Evolutionary conservation across 2,113 vertebrate species (phyloP).

Genomic region (Zosterops pallidus): DNA sequence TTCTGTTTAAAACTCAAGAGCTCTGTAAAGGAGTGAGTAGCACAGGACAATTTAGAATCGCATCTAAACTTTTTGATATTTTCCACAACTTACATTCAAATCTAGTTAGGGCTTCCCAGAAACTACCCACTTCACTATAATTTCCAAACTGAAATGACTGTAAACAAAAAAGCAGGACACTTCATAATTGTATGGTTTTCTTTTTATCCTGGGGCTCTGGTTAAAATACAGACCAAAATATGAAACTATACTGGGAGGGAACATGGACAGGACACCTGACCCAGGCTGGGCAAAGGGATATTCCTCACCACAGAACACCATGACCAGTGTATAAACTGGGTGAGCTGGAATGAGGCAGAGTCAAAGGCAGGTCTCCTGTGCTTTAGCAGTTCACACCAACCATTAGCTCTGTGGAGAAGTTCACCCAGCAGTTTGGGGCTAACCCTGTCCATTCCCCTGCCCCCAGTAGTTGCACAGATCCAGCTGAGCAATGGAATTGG

Average conservation of each 20-base stretch:
- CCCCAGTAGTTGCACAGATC: not conserved
- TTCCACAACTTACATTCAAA: not conserved
- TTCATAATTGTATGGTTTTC: not conserved
- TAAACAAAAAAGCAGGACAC: not conserved
- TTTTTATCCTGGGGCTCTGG: not conserved
- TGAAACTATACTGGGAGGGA: not conserved
- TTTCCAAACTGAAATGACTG: not conserved
- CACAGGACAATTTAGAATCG: not conserved
- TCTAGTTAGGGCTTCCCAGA: not conserved
- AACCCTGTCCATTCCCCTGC: not conserved
- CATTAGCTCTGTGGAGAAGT: not conserved
- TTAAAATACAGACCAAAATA: not conserved
- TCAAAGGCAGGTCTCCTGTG: not conserved
- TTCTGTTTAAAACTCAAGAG: not conserved
- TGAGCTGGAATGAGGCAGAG: not conserved
- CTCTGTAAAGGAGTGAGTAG: not conserved
- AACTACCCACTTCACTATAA: not conserved
- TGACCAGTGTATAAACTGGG: not conserved
- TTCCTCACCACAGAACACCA: not conserved
- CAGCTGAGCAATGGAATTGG: not conserved
- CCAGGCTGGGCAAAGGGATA: not conserved
- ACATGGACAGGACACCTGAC: not conserved
- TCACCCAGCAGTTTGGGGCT: not conserved
- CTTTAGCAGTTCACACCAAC: not conserved
- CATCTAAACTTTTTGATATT: not conserved